phyloP scores from a whole-genome alignment of 2,113 vertebrate genomes.

The Takifugu flavidus region DNA sequence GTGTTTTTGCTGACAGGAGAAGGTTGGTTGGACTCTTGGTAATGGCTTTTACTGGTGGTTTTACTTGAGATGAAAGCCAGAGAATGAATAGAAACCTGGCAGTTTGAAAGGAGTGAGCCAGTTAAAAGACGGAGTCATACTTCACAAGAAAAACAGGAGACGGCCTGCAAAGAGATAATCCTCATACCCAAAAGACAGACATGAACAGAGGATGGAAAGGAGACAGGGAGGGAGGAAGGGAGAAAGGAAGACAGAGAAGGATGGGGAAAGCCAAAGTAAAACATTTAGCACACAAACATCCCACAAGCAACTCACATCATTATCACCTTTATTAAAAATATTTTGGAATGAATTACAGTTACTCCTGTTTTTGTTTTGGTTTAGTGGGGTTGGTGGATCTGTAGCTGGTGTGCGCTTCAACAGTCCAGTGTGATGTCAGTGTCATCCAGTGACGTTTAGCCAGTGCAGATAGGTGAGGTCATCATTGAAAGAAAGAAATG shows the following conservation, averaged over 20 bases:
- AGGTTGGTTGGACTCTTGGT: no score
- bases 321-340: conserved; percentile 62
- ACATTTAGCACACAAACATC: conserved; percentile 29
- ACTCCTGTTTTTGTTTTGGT: background rate
- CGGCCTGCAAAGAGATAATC: conserved; percentile 37
- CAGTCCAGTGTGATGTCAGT: no score
- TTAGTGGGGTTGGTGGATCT: no score
- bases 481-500: no score
- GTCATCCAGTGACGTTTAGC: no score
- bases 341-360: conserved; percentile 53
- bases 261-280: conserved; percentile 3
- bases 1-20: no score
- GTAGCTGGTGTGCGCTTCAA: no score
- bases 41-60: no score
- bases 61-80: no score
- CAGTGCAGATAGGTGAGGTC: no score
- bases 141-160: conserved; percentile 15
- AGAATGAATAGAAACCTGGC: no score
- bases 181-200: conserved; percentile 28
- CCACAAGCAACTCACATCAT: conserved; percentile 52
- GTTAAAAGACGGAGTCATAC: conserved; percentile 25
- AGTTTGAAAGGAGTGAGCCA: conserved; percentile 2
- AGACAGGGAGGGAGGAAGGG: background rate
- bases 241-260: conserved; percentile 4
- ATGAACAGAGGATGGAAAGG: background rate